A percentile compares a stretch with the other conserved stretches of the same genome.
Evolutionary conservation across 2,797 vertebrate genomes (phyloP).

Genomic region (Eospalax fontanierii): DNA sequence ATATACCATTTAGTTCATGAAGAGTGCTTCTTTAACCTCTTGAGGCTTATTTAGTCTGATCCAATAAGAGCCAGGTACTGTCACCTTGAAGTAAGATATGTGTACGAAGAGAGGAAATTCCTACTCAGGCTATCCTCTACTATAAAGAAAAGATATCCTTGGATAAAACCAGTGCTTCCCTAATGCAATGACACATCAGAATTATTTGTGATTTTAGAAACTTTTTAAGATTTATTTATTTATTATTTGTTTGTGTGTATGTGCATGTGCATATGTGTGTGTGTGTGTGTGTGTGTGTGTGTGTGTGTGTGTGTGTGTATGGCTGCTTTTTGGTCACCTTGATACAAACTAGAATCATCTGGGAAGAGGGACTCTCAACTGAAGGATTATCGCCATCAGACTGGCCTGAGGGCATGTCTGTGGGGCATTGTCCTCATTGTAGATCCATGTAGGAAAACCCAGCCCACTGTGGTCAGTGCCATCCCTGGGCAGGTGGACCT

Average conservation of each 20-base stretch:
- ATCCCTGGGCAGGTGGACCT: no score
- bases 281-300: no score
- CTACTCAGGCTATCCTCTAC: neutral
- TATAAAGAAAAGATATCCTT: neutral
- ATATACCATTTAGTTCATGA: constrained; percentile 58
- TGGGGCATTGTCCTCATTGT: no score
- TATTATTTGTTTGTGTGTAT: neutral
- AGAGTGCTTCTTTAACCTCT: constrained; percentile 6
- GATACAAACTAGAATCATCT: no score
- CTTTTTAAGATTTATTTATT: neutral
- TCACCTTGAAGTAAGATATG: neutral
- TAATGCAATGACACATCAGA: constrained; percentile 1
- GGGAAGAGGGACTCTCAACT: no score
- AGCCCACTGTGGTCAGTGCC: no score
- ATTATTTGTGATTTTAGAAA: neutral
- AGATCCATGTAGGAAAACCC: no score
- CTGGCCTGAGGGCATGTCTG: no score
- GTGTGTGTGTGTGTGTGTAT: no score
- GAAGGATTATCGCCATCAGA: no score
- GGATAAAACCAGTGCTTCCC: constrained; percentile 28
- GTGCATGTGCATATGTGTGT: no score
- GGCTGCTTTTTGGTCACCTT: no score
- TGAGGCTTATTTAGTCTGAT: neutral
- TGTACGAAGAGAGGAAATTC: neutral
- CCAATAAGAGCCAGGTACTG: neutral